Evolutionary conservation across 1,140 invertebrate species (phyloP), one percentile per base, ranked within the genome.

Genomic region (Lerema accius): DNA sequence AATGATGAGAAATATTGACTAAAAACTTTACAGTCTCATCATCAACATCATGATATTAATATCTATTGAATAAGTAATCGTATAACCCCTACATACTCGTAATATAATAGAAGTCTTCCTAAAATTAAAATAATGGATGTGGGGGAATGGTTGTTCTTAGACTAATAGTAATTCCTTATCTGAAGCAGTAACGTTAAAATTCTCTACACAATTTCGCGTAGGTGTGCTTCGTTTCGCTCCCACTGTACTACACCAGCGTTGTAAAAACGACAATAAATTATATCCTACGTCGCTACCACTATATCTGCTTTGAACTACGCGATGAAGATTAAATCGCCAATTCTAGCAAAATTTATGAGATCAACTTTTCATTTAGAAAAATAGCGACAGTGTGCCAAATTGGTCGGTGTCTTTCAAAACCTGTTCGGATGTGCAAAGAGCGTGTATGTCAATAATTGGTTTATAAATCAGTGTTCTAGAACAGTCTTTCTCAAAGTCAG

Each of bases 291-390:
- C 26, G 55, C 55, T 58, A 46, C 55, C 55, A 59, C 16, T 39
- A 16, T 1, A 0, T 28, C 10, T 28, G 16, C 63, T 68, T 69
- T 64, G 51, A 73, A 62, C 58, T 62, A 35, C 45, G 67, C 67
- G 66, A 50, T 58, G 16, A 48, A 59, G 53, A 53, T 59, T 48
- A 43, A 48, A 46, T 28, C 55, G 56, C 63, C 53, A 59, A 69
- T 71, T 71, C 69, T 71, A 45, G 46, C 59, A 55, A 67, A 59
- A 75, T 75, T 71, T 75, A 75, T 71, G 64, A 64, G 58, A 67
- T 60, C 56, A 51, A 66, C 66, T 66, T 74, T 74, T 69, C 55
- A 69, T 69, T 65, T 75, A 19, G 67, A 58, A 60, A 71, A 71
- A 69, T 66, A 59, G 23, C 50, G 60, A 59, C 48, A 50, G 26